Base-by-base conservation (phyloP, 2,113 vertebrate genomes). In the Anolis carolinensis region DNA sequence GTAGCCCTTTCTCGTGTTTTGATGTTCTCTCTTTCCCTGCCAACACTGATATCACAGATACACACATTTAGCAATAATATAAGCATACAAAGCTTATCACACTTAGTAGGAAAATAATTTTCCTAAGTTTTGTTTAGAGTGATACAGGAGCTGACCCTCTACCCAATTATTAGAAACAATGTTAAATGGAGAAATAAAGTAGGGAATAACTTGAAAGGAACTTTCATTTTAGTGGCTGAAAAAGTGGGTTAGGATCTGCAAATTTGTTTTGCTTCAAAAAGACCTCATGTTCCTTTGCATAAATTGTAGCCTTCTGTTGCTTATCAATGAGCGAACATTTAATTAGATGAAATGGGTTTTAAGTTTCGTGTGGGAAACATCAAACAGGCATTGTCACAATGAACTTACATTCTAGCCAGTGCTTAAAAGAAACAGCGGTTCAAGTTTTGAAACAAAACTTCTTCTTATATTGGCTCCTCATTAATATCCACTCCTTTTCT, bases 241-340 rank as follows among this genome's bases (percentile, higher is more conserved):
- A 23, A 83, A 55, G 11, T n/a, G 48, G 70, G 32, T 34, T 73
- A 52, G 21, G 10, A 65, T 8, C 23, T 68, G 13, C 67, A 70
- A 21, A 3, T 65, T 16, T 0, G n/a, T n/a, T 4, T 86, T 71
- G 16, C 18, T 87, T 1, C 30, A 84, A 68, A 14, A 72, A 23
- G 21, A 7, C 9, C 0, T 0, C 70, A n/a, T 7, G 20, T 6
- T 9, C 32, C 18, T 52, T n/a, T 20, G 62, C n/a, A 20, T 34
- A 7, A 5, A 81, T 32, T 87, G 77, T 52, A 74, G 0, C 10
- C 27, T 79, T 89, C 16, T 85, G n/a, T 16, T 30, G 74, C 70
- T 87, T 87, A 68, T 80, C 48, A 86, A 90, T 81, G 5, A 88
- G 85, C 44, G 63, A 68, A 78, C 25, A 68, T 76, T 85, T 88